Base-by-base conservation (phyloP, 2,113 vertebrate species). In the Mus pahari region DNA sequence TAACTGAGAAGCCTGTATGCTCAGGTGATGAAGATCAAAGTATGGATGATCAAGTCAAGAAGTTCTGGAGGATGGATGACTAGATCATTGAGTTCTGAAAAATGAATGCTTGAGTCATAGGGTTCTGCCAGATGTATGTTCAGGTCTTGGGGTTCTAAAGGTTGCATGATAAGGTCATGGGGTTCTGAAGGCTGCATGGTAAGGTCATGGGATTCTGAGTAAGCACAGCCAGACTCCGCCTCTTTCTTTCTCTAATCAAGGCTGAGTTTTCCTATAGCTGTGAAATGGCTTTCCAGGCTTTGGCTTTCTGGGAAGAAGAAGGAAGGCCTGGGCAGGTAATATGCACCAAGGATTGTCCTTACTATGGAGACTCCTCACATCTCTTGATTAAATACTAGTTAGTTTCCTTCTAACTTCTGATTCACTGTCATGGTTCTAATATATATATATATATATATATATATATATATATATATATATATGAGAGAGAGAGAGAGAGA, bases 211-310 rank as follows among this genome's bases (percentile, higher is more conserved):
- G 19, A 9, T 42, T 71, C 53, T 62, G 45, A 39, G 33, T 48
- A 31, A 4, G 19, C 4, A 33, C 10, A 20, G 22, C 28, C 20
- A 33, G 0, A 1, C 33, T 26, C 28, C 58, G 1, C 36, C 19
- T 77, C 14, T 9, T n/a, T 45, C 24, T 22, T 48, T 48, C 48
- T 48, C 39, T 66, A 48, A 42, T 9, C 20, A 4, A 28, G 12
- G 16, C 17, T 66, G 12, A 22, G 1, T 86, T 86, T 66, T 45
- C 45, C 42, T 48, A 28, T 64, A 42, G 11, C 24, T 26, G 17
- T 48, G 31, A 39, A 42, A 17, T 42, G 31, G 33, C 48, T 68
- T 96, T 70, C 50, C 13, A 74, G 36, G 16, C 39, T n/a, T 22
- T n/a, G 26, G 5, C 4, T 9, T 26, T n/a, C 20, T 9, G 42